Conservation (phyloP, 92 coral and sea anemone species). For the Bergia puertoricense region DNA sequence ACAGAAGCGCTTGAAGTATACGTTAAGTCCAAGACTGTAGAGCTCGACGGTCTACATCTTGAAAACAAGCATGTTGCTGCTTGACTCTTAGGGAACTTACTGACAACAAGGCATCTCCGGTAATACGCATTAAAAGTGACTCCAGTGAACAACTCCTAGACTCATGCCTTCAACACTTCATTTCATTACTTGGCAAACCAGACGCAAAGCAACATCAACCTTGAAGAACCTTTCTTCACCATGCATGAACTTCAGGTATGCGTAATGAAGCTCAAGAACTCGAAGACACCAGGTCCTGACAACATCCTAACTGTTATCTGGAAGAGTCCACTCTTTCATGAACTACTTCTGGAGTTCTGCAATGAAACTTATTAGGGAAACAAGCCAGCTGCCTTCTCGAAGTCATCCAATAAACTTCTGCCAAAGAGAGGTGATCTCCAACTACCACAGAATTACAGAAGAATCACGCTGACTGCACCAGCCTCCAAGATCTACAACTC, state of each 20-base stretch:
- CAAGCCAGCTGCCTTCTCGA: no score
- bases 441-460: no score
- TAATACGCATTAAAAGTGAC: conserved; percentile 30
- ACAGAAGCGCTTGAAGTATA: conserved; percentile 26
- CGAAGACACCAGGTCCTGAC: conserved; percentile 39
- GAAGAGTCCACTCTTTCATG: conserved; percentile 31
- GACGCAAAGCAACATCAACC: conserved; percentile 33
- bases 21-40: neutral
- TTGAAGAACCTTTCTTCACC: conserved; percentile 45
- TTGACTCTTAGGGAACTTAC: conserved; percentile 33
- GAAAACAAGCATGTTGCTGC: conserved; percentile 43
- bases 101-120: conserved; percentile 26
- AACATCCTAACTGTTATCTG: conserved; percentile 30
- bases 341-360: conserved; percentile 15
- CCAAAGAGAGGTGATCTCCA: no score
- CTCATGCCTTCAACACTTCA: conserved; percentile 30
- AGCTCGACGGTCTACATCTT: conserved; percentile 20
- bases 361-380: conserved; percentile 21
- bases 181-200: conserved; percentile 24
- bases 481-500: no score
- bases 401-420: no score
- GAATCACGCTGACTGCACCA: no score
- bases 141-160: conserved; percentile 38
- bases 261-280: conserved; percentile 21
- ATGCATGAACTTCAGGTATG: conserved; percentile 39